These are phyloP conservation scores for Mola mola DNA, from an alignment of 2,113 vertebrate species.

Conservation along the genomic window DNA sequence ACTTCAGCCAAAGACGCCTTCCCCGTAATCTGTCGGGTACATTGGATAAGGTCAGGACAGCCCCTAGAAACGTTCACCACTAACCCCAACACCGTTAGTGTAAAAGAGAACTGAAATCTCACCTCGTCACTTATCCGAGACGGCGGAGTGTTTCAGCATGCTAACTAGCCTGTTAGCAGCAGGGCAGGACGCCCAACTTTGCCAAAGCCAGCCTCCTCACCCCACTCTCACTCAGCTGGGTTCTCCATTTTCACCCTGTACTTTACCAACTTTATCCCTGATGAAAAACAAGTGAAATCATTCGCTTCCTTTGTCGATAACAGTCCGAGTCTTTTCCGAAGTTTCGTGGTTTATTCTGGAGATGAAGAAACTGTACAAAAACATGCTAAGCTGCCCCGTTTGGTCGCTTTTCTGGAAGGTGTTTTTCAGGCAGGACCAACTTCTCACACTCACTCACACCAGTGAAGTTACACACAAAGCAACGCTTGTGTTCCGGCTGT, in stretches of 20 bases:
- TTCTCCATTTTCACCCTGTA: constrained; percentile 78
- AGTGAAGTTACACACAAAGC: not conserved
- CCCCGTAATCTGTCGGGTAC: not conserved
- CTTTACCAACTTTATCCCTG: constrained; percentile 65
- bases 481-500: not conserved
- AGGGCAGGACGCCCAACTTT: constrained; percentile 68
- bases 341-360: not conserved
- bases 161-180: constrained; percentile 69
- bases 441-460: constrained; percentile 44
- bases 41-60: accelerated
- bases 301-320: not conserved
- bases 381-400: constrained; percentile 16
- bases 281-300: constrained; percentile 17
- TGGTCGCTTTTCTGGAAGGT: constrained; percentile 50
- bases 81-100: not conserved
- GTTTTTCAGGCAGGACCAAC: constrained; percentile 72
- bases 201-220: constrained; percentile 81
- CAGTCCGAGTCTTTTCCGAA: not conserved
- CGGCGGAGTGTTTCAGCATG: constrained; percentile 32
- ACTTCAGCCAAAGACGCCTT: not conserved
- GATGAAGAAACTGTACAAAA: not conserved
- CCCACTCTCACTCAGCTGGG: constrained; percentile 80
- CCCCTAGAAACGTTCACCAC: accelerated
- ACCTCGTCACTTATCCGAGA: constrained; percentile 51
- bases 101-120: constrained; percentile 27